phyloP scores from a whole-genome alignment of 2,888 invertebrate genomes.

The Baccha elongata region DNA sequence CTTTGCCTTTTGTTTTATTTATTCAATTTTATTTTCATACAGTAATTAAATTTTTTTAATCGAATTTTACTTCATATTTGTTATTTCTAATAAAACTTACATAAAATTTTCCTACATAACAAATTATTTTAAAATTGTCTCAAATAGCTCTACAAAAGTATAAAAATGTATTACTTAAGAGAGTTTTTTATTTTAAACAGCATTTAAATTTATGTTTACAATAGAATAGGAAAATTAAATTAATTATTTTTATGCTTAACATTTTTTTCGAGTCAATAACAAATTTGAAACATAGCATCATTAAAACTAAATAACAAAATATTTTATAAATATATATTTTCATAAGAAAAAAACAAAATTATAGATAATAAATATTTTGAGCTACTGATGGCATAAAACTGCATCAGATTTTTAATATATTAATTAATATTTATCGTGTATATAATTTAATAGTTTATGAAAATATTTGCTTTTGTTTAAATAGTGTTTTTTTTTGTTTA shows the following conservation, averaged over 20 bases:
- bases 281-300: constrained; percentile 6
- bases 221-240: too few species aligned
- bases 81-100: constrained; percentile 32
- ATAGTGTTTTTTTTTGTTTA: constrained; percentile 4
- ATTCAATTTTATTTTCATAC: constrained; percentile 46
- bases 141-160: constrained; percentile 3
- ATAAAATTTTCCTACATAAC: constrained; percentile 30
- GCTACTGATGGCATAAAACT: constrained; percentile 74
- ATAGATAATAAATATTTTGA: constrained; percentile 55
- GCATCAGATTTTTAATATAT: constrained; percentile 72
- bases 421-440: constrained; percentile 26
- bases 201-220: too few species aligned
- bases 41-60: constrained; percentile 36
- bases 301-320: constrained; percentile 67
- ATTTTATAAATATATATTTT: constrained; percentile 3
- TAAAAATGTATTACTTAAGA: neutral
- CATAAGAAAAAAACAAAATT: constrained; percentile 6
- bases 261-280: constrained; percentile 14
- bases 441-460: constrained; percentile 72
- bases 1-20: constrained; percentile 35
- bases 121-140: constrained; percentile 12
- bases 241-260: constrained; percentile 5
- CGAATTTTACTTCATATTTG: constrained; percentile 19
- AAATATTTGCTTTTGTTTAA: constrained; percentile 64
- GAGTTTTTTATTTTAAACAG: neutral